Evolutionary conservation across 1,140 invertebrate genomes (phyloP), one percentile per base, ranked within the genome.

Genomic region (Brachionus manjavacas): DNA sequence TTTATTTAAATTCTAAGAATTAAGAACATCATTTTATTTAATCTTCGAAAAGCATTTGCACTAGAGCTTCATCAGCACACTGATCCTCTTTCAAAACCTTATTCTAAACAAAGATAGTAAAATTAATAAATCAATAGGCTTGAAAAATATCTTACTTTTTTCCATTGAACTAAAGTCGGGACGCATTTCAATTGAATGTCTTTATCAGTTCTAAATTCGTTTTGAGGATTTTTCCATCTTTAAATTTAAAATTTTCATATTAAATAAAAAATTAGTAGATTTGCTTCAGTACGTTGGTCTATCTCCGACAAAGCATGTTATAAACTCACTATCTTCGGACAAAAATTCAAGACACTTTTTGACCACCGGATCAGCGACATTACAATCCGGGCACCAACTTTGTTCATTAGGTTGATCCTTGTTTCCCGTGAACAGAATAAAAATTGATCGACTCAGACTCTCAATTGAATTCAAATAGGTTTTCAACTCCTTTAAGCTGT

Each of bases 361-460:
- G 8, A 85, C 68, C 14, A 85, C 78, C 7, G 84, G 84, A 39
- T 85, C 84, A 35, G 84, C 78, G 4, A 70, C 31, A 39, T 83
- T 83, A 20, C 84, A 85, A 66, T 85, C 84, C 6, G 84, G 84
- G 35, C 84, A 85, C 84, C 84, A 85, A 31, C 79, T 84, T 60
- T 66, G 35, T 23, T 52, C 72, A 14, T 80, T 74, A 8, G 41
- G 23, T 60, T 39, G 74, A 79, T 84, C 74, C 60, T 85, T 83
- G 31, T 84, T 85, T 11, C 84, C 84, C 60, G 79, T 81, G 20
- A 81, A 81, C 20, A 81, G 52, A 81, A 81, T 81, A 14, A 64
- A 81, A 9, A 60, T 68, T 12, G 52, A 46, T 3, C 16, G 20
- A 11, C 39, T 39, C 20, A 20, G 0, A 14, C 1, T 16, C 25